Evolutionary conservation across 2,888 invertebrate species (phyloP), one percentile per base, ranked within the genome.

Genomic region (Lycophotia porphyrea): DNA sequence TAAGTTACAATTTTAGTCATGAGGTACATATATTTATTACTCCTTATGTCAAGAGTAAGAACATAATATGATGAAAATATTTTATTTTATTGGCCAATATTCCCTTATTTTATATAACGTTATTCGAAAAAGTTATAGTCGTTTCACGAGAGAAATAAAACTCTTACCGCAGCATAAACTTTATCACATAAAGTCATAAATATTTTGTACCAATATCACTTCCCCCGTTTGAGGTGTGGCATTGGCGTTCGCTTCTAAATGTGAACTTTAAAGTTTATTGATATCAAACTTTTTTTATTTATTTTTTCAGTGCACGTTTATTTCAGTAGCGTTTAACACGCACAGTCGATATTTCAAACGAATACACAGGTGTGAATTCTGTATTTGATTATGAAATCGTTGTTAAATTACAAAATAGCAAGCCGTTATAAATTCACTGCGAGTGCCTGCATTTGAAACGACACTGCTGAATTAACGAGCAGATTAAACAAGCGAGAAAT

Each of bases 141-240:
- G 89, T 92, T 94, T 93, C 92, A 92, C 85, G 91, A 91, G 91
- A 90, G 91, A 91, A 93, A 95, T 94, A 94, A 94, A 94, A 94
- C 93, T 94, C 94, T 95, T 94, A 93, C 94, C 93, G 94, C 93
- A 90, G 93, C 93, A 94, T 95, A 94, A 95, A 94, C 87, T 94
- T 94, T 94, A 94, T 94, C 94, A 95, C 94, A 93, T 93, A 88
- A 92, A 93, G 93, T 92, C 93, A 93, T 94, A 94, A 95, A 95
- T 94, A 94, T 94, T 93, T 93, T 93, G 93, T 92, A 92, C 91
- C 93, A 92, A 93, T 94, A 93, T 92, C 91, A 91, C 90, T 93
- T 92, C 88, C 90, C 89, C 89, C 88, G 86, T 76, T 84, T 81
- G 87, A 89, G 90, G 89, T 88, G 90, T 86, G 88, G 86, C 84